These are phyloP conservation scores for Cyprinodon diabolis DNA, from an alignment of 2,797 vertebrate species.

Conservation along the genomic window DNA sequence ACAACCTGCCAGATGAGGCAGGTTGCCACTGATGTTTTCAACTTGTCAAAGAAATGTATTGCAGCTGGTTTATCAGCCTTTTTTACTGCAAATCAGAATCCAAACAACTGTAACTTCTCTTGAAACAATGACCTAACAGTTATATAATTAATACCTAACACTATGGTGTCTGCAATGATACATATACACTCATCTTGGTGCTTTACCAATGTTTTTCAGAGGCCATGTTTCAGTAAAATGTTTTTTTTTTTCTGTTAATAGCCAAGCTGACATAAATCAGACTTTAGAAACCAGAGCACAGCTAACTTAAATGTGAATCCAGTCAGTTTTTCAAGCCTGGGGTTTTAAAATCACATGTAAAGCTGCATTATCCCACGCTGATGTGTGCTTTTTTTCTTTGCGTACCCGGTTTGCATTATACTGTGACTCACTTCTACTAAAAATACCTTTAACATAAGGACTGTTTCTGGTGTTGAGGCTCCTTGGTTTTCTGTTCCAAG, in stretches of 20 bases:
- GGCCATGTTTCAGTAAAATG: neutral
- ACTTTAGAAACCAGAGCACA: too few relatives aligned
- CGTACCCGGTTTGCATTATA: neutral
- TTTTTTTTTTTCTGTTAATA: neutral
- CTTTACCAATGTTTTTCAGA: neutral
- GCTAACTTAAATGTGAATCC: neutral
- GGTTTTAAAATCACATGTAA: neutral
- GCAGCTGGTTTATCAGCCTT: too few relatives aligned
- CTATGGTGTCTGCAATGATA: neutral
- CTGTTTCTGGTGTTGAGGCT: neutral
- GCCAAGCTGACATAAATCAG: neutral
- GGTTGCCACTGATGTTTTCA: too few relatives aligned
- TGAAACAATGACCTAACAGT: too few relatives aligned
- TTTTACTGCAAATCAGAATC: too few relatives aligned
- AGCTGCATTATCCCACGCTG: neutral
- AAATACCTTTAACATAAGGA: constrained; percentile 8
- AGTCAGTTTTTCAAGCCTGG: neutral
- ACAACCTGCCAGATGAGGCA: too few relatives aligned
- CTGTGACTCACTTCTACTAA: neutral
- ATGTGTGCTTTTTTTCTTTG: neutral
- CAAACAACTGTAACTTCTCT: too few relatives aligned
- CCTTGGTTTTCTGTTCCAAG: neutral
- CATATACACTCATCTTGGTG: neutral
- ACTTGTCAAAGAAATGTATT: too few relatives aligned
- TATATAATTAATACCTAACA: too few relatives aligned